Conservation (phyloP, 2,797 vertebrate species). For the Microtus californicus region DNA sequence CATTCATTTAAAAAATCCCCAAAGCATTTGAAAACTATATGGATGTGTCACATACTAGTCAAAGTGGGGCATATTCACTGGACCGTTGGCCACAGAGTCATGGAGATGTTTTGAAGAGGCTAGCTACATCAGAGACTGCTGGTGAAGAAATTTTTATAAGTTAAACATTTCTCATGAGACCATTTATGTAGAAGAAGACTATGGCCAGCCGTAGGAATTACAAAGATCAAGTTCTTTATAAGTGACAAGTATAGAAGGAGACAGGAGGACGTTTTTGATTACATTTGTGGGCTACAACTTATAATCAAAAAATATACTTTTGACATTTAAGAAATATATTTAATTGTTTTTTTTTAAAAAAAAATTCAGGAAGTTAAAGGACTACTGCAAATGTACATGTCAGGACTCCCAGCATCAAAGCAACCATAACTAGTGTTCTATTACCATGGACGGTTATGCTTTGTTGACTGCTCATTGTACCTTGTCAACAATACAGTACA, state of each 20-base stretch:
- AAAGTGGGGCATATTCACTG: neutral
- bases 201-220: neutral
- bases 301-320: neutral
- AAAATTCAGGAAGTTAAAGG: neutral
- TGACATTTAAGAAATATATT: neutral
- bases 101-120: neutral
- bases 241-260: neutral
- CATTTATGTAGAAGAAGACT: neutral
- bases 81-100: neutral
- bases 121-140: neutral
- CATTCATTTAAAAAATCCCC: conserved; percentile 14
- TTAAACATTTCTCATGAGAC: neutral
- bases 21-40: neutral
- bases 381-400: neutral
- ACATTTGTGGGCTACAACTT: neutral
- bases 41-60: neutral
- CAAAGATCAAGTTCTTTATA: neutral
- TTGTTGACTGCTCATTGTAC: neutral
- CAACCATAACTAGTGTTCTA: neutral
- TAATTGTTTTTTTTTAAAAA: neutral
- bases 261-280: neutral
- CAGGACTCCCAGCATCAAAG: neutral
- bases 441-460: neutral
- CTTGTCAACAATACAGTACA: neutral
- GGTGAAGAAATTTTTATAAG: neutral